Conservation (phyloP, 92 coral and sea anemone species). For the Palythoa heliodiscus region DNA sequence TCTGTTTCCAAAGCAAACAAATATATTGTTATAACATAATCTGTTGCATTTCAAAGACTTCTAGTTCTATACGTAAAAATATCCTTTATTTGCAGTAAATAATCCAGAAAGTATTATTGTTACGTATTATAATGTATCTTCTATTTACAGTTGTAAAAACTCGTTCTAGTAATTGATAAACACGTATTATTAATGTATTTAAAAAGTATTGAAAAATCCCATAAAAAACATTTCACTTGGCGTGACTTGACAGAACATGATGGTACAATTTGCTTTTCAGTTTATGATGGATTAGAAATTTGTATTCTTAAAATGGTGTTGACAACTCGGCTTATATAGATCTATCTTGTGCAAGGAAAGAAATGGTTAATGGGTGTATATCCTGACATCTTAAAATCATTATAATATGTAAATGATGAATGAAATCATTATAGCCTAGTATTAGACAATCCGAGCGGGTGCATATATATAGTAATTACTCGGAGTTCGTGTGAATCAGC, state of each 20-base stretch:
- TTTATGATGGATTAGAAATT: neutral
- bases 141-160: no score
- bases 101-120: no score
- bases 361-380: neutral
- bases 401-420: neutral
- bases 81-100: no score
- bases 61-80: no score
- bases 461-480: neutral
- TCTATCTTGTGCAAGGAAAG: neutral
- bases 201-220: no score
- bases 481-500: neutral
- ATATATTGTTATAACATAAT: no score
- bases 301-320: neutral
- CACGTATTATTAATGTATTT: no score
- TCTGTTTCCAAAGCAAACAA: no score
- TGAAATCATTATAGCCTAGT: neutral
- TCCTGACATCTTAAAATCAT: neutral
- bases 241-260: neutral
- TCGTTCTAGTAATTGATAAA: no score
- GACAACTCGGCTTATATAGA: neutral
- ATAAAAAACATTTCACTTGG: neutral
- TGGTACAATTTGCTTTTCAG: neutral
- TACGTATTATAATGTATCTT: no score
- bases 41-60: no score
- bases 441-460: neutral